phyloP scores from a whole-genome alignment of 1,140 invertebrate species.

The Drosophila ercepeae region DNA sequence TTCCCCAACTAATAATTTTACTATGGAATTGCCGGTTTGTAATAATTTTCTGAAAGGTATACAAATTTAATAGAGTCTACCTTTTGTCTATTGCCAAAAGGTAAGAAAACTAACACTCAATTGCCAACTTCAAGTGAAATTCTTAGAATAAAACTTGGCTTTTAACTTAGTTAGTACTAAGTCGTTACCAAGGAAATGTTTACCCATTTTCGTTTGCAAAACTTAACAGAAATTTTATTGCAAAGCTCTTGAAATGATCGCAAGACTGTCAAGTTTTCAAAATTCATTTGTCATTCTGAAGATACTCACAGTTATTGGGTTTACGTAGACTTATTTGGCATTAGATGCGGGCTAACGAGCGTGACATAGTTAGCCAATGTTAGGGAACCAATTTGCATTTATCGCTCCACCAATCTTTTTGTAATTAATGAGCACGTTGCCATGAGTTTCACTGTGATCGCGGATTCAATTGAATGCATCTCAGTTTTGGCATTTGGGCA shows the following conservation, averaged over 20 bases:
- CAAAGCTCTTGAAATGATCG: neutral
- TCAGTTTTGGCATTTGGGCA: too few species aligned
- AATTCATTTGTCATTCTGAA: neutral
- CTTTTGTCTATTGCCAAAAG: too few species aligned
- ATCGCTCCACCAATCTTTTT: conserved; percentile 14
- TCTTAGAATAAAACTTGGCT: neutral
- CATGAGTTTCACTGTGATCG: neutral
- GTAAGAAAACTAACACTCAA: neutral
- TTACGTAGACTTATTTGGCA: neutral
- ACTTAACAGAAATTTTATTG: neutral
- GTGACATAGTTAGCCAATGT: conserved; percentile 31
- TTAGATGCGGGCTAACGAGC: neutral
- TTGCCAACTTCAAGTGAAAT: neutral
- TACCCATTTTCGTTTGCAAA: too few species aligned
- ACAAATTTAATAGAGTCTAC: too few species aligned
- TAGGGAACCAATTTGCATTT: conserved; percentile 22
- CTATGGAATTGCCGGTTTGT: neutral
- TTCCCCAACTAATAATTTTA: neutral
- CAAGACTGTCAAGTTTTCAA: neutral
- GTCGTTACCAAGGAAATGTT: neutral
- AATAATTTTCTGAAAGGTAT: too few species aligned
- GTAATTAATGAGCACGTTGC: neutral
- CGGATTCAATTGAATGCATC: too few species aligned
- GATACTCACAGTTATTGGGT: neutral
- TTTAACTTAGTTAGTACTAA: neutral